Evolutionary conservation across 2,113 vertebrate genomes (phyloP), one percentile per base, ranked within the genome.

Genomic region (Toxotes jaculatrix): DNA sequence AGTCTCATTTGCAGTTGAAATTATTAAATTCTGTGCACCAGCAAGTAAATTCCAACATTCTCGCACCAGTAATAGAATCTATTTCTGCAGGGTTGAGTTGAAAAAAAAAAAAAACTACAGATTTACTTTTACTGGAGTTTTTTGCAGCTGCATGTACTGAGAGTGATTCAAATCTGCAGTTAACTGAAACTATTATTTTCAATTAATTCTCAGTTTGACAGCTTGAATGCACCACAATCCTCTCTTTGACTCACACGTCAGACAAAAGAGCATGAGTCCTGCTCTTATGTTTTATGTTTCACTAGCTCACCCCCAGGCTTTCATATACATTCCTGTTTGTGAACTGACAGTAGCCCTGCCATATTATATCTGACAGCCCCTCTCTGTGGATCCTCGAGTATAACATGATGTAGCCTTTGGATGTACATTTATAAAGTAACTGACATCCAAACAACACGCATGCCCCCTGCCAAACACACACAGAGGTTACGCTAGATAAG

Each of bases 291-390:
- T 63, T 32, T 43, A n/a, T 59, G 34, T 73, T 60, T 64, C 21
- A 1, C 76, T 79, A 85, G 89, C 81, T 74, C 65, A 64, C 66
- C 70, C 85, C 74, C 84, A 82, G 79, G 74, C 82, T 69, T 76
- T 83, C 69, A 27, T 47, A 75, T 40, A 75, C 69, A 68, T 70
- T 70, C 60, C 76, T 68, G 82, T 73, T 68, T 27, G 76, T 88
- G 76, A 83, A 70, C 64, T 61, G 72, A 77, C 14, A 64, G 79
- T 27, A 11, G 57, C 68, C 61, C n/a, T 74, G 76, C 89, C 81
- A 81, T 83, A 84, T 80, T 80, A 34, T 57, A 65, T 87, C 82
- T 79, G 84, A 86, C 82, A 85, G 82, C 68, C 49, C 67, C 51
- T 70, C 77, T 61, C 63, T 75, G 65, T 71, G 77, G 64, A 59